Percentiles rank a stretch among this genome's conserved stretches.
phyloP scores from a whole-genome alignment of 2,113 vertebrate species.

The Desmodus rotundus region DNA sequence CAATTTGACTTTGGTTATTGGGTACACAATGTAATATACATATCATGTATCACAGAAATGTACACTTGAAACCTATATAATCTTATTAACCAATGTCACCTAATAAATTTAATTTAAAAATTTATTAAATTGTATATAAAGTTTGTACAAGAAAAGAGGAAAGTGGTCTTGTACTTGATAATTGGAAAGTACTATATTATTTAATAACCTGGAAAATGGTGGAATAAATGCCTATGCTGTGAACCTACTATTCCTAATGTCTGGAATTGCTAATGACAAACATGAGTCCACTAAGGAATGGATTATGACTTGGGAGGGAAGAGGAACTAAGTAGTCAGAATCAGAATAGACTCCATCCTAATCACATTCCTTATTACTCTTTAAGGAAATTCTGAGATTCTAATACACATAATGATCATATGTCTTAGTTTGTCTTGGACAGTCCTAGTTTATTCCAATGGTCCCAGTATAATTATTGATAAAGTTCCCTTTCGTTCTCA shows the following conservation, averaged over 20 bases:
- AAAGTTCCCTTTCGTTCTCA: conserved; percentile 29
- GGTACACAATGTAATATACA: background rate
- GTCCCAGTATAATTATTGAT: conserved; percentile 20
- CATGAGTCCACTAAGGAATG: background rate
- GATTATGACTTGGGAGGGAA: background rate
- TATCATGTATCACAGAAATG: background rate
- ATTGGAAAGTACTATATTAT: background rate
- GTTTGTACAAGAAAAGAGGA: background rate
- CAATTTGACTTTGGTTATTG: background rate
- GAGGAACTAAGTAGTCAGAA: background rate
- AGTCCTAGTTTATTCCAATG: background rate
- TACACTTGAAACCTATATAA: background rate
- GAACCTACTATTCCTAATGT: background rate
- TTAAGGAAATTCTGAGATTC: background rate
- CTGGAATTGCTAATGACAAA: background rate
- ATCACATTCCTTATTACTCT: background rate
- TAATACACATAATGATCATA: background rate
- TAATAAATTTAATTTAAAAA: background rate
- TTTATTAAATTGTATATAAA: background rate
- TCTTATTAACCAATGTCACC: background rate
- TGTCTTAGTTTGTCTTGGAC: background rate
- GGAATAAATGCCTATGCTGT: background rate
- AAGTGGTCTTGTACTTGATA: background rate
- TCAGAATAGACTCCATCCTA: background rate
- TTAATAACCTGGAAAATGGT: background rate